Base-by-base conservation (phyloP, 1,140 invertebrate genomes). In the Teleogryllus occipitalis region DNA sequence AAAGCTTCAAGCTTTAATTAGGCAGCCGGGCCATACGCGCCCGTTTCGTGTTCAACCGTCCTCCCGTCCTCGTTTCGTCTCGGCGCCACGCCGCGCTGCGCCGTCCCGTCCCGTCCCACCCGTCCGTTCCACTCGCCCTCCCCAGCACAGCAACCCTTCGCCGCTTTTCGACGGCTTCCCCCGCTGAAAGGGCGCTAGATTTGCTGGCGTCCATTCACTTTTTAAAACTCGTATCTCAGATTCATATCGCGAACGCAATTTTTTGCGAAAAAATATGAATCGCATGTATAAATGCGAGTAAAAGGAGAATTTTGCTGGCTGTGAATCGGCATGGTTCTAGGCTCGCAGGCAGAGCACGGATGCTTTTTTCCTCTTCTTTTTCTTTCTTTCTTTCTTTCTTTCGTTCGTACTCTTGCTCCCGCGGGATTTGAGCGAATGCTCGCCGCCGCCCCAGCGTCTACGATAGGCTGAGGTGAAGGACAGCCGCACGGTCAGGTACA, bases 221-320 rank as follows among this genome's bases (percentile, higher is more conserved):
- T 65, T 65, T 65, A 65, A 65, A 65, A 65, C 54, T 65, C 54
- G 18, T 18, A 65, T 65, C 54, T 65, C 54, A 65, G 54, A 65
- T 65, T 65, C 54, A 65, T 65, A 65, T 65, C 54, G 54, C 54
- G 54, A 65, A 65, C 54, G 54, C 54, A 65, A 65, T 65, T 65
- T 65, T 65, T 65, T 18, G 10, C 54, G 54, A 65, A 65, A 65
- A 65, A 65, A 65, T 65, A 65, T 65, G 54, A 65, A 65, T 65
- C 54, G 54, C 54, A 65, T 65, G 54, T 65, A 65, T 65, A 65
- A 65, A 65, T 18, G 54, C 54, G 54, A 65, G 18, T 65, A 65
- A 65, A 65, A 18, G 54, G 54, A 18, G 18, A 14, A 14, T 65
- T 65, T 65, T 65, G 10, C 10, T 65, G 54, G 54, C 54, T 65